These are phyloP conservation scores for Acrocephalus kingi DNA, from an alignment of 2,113 vertebrate genomes.

Conservation along the genomic window DNA sequence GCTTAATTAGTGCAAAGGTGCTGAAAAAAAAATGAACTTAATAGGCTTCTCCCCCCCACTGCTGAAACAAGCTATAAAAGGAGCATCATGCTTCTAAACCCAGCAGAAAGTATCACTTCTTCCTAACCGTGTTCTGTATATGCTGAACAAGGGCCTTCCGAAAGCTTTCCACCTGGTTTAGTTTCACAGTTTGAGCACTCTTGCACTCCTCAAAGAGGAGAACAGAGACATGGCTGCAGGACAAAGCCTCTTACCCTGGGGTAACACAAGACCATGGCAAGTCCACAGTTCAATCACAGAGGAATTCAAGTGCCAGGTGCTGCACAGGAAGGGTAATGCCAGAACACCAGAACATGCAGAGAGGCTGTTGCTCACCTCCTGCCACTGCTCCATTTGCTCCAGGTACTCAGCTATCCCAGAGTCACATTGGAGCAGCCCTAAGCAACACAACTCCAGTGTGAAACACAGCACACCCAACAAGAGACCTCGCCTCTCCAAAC, in stretches of 20 bases:
- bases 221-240: background rate
- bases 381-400: background rate
- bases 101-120: background rate
- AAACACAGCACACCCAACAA: background rate
- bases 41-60: background rate
- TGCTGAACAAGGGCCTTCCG: background rate
- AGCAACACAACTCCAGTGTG: background rate
- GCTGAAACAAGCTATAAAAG: background rate
- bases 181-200: background rate
- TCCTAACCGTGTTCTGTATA: background rate
- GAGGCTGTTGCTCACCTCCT: background rate
- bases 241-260: background rate
- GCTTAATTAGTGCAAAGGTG: conserved; percentile 8
- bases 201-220: background rate
- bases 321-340: background rate
- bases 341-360: background rate
- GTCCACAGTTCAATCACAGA: background rate
- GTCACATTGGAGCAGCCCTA: background rate
- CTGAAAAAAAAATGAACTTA: background rate
- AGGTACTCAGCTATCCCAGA: background rate
- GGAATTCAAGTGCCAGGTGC: background rate
- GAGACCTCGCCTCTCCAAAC: background rate
- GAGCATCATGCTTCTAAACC: background rate
- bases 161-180: background rate
- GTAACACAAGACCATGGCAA: background rate